Conservation (phyloP, 2,113 vertebrate genomes). For the Myiagra hebetior region DNA sequence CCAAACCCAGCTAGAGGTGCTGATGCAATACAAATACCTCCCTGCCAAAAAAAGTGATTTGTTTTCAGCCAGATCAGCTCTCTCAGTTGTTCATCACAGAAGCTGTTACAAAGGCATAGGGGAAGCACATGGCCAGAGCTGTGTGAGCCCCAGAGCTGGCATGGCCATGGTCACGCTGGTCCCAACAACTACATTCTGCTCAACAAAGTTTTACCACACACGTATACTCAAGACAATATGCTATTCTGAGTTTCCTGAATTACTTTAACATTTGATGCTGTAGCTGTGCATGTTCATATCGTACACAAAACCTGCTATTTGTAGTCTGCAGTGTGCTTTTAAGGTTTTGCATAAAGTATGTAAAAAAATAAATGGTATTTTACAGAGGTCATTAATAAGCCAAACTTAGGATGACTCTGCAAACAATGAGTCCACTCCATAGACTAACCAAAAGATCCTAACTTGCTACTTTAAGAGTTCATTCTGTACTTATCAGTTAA, state of each 20-base stretch:
- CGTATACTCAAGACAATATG: neutral
- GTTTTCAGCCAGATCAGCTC: neutral
- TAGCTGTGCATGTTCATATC: neutral
- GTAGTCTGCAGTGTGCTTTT: neutral
- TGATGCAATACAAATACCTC: neutral
- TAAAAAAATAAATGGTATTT: neutral
- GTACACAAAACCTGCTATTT: neutral
- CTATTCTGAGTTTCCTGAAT: neutral
- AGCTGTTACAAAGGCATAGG: neutral
- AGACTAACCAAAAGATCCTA: neutral
- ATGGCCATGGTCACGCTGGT: rapidly evolving
- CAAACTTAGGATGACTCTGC: neutral
- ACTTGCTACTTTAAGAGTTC: neutral
- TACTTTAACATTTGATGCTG: neutral
- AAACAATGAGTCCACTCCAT: neutral
- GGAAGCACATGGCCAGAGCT: neutral
- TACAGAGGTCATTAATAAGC: neutral
- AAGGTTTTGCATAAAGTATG: neutral
- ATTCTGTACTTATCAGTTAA: neutral
- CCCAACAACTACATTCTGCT: neutral
- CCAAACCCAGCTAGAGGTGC: neutral
- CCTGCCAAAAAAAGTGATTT: neutral
- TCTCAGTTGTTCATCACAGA: neutral
- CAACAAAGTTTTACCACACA: neutral
- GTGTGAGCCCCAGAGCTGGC: neutral